phyloP scores from a whole-genome alignment of 2,888 invertebrate species.

The Polydrusus tereticollis region DNA sequence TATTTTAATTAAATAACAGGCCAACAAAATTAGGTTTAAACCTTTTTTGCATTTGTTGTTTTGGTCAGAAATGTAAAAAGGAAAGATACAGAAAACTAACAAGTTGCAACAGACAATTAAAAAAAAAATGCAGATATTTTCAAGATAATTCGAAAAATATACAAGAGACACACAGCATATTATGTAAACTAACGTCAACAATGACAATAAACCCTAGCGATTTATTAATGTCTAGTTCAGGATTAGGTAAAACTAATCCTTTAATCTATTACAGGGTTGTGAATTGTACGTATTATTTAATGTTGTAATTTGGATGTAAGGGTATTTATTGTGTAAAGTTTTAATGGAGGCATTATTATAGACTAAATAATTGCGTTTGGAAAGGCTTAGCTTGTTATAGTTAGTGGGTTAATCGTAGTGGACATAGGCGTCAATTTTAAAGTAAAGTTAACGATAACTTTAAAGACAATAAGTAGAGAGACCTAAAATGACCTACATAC shows the following conservation, averaged over 20 bases:
- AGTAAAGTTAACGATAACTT: too few relatives aligned
- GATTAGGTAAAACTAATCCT: neutral
- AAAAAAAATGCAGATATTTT: too few relatives aligned
- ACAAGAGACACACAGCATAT: neutral
- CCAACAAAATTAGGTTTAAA: too few relatives aligned
- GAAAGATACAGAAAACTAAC: too few relatives aligned
- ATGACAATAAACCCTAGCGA: neutral
- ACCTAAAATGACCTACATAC: too few relatives aligned
- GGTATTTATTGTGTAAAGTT: neutral
- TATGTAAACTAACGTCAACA: neutral
- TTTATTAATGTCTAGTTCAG: neutral
- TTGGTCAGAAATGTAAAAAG: too few relatives aligned
- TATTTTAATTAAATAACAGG: too few relatives aligned
- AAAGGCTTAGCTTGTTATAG: neutral
- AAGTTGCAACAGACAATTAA: too few relatives aligned
- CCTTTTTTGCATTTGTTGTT: too few relatives aligned
- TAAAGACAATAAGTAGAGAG: too few relatives aligned
- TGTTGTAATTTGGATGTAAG: neutral
- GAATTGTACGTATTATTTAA: neutral
- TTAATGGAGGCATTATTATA: neutral
- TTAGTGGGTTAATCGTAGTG: neutral
- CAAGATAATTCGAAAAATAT: too few relatives aligned
- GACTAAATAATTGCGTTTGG: neutral
- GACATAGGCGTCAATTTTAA: neutral
- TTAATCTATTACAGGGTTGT: neutral